Percentiles rank a stretch among this genome's conserved stretches.
Conservation (phyloP, 2,797 vertebrate genomes). For the Taenioides sp. region DNA sequence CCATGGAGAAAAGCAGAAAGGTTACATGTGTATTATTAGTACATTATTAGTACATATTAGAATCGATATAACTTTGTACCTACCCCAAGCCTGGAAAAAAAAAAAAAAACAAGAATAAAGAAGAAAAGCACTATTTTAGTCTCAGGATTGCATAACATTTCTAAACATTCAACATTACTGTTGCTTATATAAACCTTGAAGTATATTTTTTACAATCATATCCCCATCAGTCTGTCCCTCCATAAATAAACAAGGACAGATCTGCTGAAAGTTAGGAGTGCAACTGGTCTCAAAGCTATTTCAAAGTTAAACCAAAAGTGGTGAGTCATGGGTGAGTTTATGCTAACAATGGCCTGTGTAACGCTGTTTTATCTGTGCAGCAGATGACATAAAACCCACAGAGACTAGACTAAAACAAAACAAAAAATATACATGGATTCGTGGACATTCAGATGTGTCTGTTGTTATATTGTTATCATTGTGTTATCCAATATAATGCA, state of each 20-base stretch:
- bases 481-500: too few species aligned
- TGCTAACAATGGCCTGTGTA: conserved; percentile 8
- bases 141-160: background rate
- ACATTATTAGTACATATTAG: too few species aligned
- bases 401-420: conserved; percentile 12
- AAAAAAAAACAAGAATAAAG: background rate
- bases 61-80: background rate
- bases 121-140: background rate
- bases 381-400: conserved; percentile 40
- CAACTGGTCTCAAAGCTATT: conserved; percentile 8
- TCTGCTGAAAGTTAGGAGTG: conserved; percentile 9
- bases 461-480: too few species aligned
- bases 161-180: background rate
- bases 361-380: conserved; percentile 37
- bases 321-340: conserved; percentile 37
- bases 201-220: background rate
- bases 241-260: conserved; percentile 11
- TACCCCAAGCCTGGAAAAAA: background rate
- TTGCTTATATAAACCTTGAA: background rate
- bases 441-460: too few species aligned
- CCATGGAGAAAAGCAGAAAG: too few species aligned
- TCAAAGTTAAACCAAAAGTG: background rate
- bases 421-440: background rate
- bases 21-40: too few species aligned
- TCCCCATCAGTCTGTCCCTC: background rate